These are phyloP conservation scores for Callimorpha dominula DNA, from an alignment of 2,888 invertebrate genomes.

Conservation along the genomic window DNA sequence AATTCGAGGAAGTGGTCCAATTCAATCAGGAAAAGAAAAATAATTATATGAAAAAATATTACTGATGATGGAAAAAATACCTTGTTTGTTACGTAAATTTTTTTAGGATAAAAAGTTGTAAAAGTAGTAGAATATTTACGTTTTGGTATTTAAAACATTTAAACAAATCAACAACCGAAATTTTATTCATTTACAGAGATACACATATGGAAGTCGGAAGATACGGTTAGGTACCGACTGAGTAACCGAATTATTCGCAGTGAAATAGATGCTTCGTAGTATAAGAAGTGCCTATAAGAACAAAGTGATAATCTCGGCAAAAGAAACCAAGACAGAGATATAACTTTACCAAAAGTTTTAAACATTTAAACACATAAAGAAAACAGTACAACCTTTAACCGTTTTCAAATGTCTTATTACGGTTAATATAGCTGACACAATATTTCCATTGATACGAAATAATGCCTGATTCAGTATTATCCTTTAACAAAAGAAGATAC, in stretches of 20 bases:
- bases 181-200: too few relatives aligned
- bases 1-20: not conserved
- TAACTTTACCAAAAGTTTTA: not conserved
- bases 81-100: not conserved
- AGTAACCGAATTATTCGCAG: too few relatives aligned
- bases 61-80: not conserved
- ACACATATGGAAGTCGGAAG: too few relatives aligned
- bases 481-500: conserved; percentile 14
- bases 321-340: not conserved
- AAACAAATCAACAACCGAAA: too few relatives aligned
- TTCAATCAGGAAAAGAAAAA: not conserved
- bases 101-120: too few relatives aligned
- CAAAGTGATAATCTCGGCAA: not conserved
- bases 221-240: too few relatives aligned
- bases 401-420: conserved; percentile 3
- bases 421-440: conserved; percentile 16
- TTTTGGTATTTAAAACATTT: too few relatives aligned
- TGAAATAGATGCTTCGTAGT: too few relatives aligned
- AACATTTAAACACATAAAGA: conserved; percentile 3
- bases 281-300: not conserved
- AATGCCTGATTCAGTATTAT: conserved; percentile 14
- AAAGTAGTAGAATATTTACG: not conserved
- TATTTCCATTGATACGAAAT: conserved; percentile 14
- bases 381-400: not conserved
- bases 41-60: not conserved